Evolutionary conservation across 2,113 vertebrate genomes (phyloP), one percentile per base, ranked within the genome.

Genomic region (Aegotheles bennettii): DNA sequence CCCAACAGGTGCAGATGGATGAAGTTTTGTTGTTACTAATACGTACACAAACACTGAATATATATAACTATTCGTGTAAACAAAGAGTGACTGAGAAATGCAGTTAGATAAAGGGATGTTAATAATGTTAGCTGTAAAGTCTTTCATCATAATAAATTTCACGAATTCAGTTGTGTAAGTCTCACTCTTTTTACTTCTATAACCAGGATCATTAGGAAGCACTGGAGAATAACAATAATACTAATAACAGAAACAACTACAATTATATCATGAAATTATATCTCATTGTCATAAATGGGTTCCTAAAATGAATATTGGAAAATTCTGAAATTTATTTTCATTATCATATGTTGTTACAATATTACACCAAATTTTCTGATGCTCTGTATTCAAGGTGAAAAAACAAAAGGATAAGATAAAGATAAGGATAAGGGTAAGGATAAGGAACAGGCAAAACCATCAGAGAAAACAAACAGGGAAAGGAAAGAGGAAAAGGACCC

Each of bases 201-300:
- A 94, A 76, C 31, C 40, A 85, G 25, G 48, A 80, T 73, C 94
- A 90, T 93, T 93, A 90, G 67, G 90, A 90, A 93, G 78, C 90
- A 90, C 40, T 83, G 90, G 78, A 94, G 90, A 93, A 94, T 88
- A 93, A 76, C 53, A 95, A 31, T 56, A 93, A 53, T 47, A 23
- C 13, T 79, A 84, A 53, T 84, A 91, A 89, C 33, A 89, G 80
- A 96, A 84, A 0, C 47, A 28, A 33, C 38, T 87, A 83, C 63
- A 63, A 64, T 43, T 59, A 21, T 71, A 82, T 63, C 8, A 75
- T 93, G 83, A 90, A 94, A 95, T 88, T 94, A 61, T 65, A 85
- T 80, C 92, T 83, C 42, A 76, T 57, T 90, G 57, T 73, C 94
- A 88, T 90, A 89, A 96, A 90, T 83, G 57, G 25, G 73, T 64